Conservation (phyloP, 2,113 vertebrate species). For the Tragelaphus imberbis region DNA sequence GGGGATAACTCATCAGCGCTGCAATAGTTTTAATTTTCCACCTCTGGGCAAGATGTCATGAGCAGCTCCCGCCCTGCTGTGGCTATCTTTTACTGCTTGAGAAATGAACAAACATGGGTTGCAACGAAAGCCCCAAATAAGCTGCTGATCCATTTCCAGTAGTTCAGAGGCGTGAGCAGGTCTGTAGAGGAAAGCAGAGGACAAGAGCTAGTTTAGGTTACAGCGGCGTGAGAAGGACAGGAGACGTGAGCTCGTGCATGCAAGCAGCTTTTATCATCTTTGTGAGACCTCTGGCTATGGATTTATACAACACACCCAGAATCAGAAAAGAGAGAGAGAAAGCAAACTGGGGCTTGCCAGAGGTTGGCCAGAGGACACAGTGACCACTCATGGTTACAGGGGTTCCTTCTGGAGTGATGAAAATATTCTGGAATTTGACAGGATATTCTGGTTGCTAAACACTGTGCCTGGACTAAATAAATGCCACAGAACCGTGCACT, state of each 20-base stretch:
- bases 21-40: too few species aligned
- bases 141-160: background rate
- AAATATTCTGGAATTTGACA: background rate
- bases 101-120: background rate
- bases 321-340: background rate
- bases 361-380: background rate
- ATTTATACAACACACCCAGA: too few species aligned
- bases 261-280: background rate
- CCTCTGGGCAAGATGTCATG: accelerated
- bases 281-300: background rate
- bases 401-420: background rate
- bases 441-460: background rate
- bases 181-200: accelerated
- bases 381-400: background rate
- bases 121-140: background rate
- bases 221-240: background rate
- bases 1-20: accelerated
- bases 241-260: accelerated
- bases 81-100: background rate
- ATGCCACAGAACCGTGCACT: accelerated
- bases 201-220: accelerated
- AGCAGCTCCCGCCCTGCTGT: accelerated
- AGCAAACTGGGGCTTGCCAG: background rate
- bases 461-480: background rate
- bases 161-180: accelerated